phyloP scores from a whole-genome alignment of 1,140 invertebrate genomes.

The Calephelis nemesis region DNA sequence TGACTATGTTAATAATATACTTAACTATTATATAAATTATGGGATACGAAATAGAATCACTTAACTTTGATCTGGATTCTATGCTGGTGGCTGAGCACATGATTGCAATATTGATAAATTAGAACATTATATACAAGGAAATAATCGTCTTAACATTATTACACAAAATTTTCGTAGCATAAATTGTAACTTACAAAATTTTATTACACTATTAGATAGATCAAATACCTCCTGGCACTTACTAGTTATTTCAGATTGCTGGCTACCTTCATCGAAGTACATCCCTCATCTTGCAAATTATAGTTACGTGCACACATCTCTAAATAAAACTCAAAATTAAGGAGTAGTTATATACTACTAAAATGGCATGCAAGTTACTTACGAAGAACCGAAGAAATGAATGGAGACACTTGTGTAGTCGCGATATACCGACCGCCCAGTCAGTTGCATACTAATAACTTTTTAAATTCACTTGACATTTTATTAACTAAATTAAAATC shows the following conservation, averaged over 20 bases:
- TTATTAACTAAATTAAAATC: conserved; percentile 6
- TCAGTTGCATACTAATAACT: conserved; percentile 17
- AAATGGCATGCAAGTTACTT: neutral
- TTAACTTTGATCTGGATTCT: neutral
- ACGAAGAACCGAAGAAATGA: conserved; percentile 12
- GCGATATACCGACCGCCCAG: conserved; percentile 27
- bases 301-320: neutral
- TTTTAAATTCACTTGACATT: conserved; percentile 23
- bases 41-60: neutral
- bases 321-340: conserved; percentile 19
- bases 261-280: conserved; percentile 1
- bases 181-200: conserved; percentile 14
- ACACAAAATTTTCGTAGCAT: conserved; percentile 25
- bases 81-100: neutral
- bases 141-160: conserved; percentile 7
- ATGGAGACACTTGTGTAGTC: conserved; percentile 16
- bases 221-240: conserved; percentile 20
- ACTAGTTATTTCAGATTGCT: conserved; percentile 22
- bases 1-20: neutral
- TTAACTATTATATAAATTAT: neutral
- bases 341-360: conserved; percentile 28
- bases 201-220: neutral
- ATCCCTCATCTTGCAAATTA: neutral
- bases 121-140: neutral
- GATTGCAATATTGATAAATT: neutral